These are phyloP conservation scores for Vespertilio murinus DNA, from an alignment of 2,797 vertebrate species.

Conservation along the genomic window DNA sequence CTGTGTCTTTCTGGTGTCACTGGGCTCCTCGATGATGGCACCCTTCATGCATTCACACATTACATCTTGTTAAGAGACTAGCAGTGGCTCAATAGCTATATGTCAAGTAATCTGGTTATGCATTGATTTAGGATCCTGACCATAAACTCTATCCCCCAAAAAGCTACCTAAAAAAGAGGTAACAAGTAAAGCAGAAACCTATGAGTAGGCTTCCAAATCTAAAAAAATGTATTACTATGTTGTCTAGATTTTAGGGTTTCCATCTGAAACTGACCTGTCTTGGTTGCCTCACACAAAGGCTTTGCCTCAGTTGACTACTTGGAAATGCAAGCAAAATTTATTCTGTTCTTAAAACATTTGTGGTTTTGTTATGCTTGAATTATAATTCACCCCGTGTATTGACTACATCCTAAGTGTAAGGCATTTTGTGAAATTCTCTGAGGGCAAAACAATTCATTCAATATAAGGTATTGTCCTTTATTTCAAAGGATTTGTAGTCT, in stretches of 20 bases:
- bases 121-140: constrained; percentile 17
- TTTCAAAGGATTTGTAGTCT: constrained; percentile 16
- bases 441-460: constrained; percentile 10
- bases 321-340: background rate
- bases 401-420: background rate
- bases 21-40: background rate
- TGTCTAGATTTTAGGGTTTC: constrained; percentile 37
- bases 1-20: background rate
- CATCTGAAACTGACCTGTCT: background rate
- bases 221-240: background rate
- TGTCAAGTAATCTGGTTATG: background rate
- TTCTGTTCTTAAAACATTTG: constrained; percentile 44
- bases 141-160: background rate
- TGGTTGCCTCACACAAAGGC: background rate
- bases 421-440: constrained; percentile 21
- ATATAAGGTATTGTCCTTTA: background rate
- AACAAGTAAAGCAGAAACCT: background rate
- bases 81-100: background rate
- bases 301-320: constrained; percentile 23
- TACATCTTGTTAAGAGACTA: constrained; percentile 46
- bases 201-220: background rate
- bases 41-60: background rate
- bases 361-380: constrained; percentile 19
- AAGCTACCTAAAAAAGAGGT: constrained; percentile 14
- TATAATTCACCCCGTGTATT: background rate